A percentile compares a stretch with the other conserved stretches of the same genome.
Conservation (phyloP, 1,140 invertebrate genomes). For the Bombus confusus region DNA sequence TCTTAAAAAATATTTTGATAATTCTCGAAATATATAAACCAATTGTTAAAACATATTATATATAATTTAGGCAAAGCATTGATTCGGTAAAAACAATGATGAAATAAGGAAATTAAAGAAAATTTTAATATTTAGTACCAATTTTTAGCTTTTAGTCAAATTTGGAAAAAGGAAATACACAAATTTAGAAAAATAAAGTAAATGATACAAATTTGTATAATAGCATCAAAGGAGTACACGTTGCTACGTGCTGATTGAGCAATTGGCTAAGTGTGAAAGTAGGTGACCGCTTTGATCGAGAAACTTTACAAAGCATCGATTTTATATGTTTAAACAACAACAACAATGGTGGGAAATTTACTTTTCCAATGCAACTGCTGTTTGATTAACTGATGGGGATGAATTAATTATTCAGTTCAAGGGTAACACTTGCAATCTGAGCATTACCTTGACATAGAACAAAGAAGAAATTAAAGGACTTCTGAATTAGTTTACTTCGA, state of each 20-base stretch:
- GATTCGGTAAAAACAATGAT: background rate
- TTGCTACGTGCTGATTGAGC: too few species aligned
- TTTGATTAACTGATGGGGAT: background rate
- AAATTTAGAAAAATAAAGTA: background rate
- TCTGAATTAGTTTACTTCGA: background rate
- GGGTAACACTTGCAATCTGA: background rate
- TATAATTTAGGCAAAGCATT: background rate
- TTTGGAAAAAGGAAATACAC: background rate
- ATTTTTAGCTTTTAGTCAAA: background rate
- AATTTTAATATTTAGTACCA: too few species aligned
- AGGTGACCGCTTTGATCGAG: background rate
- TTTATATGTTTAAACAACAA: background rate
- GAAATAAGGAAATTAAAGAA: background rate
- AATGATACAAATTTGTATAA: background rate
- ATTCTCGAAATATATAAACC: too few species aligned
- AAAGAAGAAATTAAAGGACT: constrained; percentile 2
- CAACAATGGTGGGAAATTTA: background rate
- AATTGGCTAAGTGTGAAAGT: background rate
- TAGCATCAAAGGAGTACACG: background rate
- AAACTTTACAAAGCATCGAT: background rate
- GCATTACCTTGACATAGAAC: constrained; percentile 22
- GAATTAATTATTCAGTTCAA: constrained; percentile 37
- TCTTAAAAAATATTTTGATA: background rate
- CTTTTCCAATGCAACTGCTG: background rate
- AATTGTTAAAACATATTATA: background rate